Evolutionary conservation across 2,888 invertebrate species (phyloP).

Genomic region (Syrphus vitripennis): DNA sequence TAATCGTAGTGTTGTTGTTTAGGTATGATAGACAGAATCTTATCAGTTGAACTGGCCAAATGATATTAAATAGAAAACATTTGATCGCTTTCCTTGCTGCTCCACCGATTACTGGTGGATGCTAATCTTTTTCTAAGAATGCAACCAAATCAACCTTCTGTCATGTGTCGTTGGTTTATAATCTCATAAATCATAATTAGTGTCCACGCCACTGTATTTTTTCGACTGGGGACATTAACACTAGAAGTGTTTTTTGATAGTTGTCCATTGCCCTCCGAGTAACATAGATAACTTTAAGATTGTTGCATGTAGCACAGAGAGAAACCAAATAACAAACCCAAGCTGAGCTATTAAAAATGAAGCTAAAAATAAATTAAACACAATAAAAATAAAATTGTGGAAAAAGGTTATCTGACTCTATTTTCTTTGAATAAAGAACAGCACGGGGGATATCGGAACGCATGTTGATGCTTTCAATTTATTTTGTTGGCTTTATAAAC

Average conservation of each 20-base stretch:
- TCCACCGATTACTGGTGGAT: not conserved
- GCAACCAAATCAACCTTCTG: not conserved
- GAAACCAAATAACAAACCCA: not conserved
- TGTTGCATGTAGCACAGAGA: not conserved
- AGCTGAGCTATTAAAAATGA: slow-evolving; percentile 2
- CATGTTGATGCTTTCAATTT: not conserved
- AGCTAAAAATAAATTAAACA: slow-evolving; percentile 32
- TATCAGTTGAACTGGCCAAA: not conserved
- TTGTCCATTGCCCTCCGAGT: not conserved
- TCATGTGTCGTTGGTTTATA: not conserved
- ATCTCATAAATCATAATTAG: slow-evolving; percentile 63
- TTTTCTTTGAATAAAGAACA: not conserved
- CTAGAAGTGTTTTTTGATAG: slow-evolving; percentile 24
- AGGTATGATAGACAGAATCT: slow-evolving; percentile 4
- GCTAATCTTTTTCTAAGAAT: slow-evolving; percentile 8
- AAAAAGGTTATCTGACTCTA: slow-evolving; percentile 45
- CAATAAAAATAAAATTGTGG: not conserved
- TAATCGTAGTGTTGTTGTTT: not conserved
- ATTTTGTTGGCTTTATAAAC: not conserved
- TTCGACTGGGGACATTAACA: not conserved
- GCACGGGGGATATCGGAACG: not conserved
- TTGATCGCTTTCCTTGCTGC: not conserved
- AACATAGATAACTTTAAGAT: not conserved
- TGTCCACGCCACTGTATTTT: not conserved
- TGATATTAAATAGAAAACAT: slow-evolving; percentile 7